phyloP scores from a whole-genome alignment of 1,140 invertebrate species.

The Ceratosolen solmsi region DNA sequence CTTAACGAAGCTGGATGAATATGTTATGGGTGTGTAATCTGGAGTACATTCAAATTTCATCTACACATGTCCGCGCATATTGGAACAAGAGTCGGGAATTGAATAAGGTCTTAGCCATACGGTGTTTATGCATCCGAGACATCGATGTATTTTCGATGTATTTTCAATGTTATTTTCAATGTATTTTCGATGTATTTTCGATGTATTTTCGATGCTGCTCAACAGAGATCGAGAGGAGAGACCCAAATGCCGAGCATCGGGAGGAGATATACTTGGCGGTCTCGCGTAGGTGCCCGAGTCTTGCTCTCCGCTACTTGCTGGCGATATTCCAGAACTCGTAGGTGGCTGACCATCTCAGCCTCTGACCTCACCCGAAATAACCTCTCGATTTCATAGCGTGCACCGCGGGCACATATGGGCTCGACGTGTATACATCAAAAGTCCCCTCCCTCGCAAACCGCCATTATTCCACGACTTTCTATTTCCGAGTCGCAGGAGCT shows the following conservation, averaged over 20 bases:
- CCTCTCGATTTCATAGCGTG: conserved; percentile 55
- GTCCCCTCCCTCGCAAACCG: conserved; percentile 37
- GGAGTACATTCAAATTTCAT: too few relatives aligned
- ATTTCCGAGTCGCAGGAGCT: conserved; percentile 53
- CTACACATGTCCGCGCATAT: too few relatives aligned
- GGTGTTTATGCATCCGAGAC: too few relatives aligned
- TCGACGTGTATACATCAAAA: conserved; percentile 6
- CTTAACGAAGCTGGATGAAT: too few relatives aligned
- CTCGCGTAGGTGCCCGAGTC: conserved; percentile 64
- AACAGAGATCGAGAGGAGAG: background rate
- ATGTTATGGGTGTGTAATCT: too few relatives aligned
- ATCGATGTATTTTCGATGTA: too few relatives aligned
- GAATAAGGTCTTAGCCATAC: too few relatives aligned
- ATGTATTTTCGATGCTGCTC: conserved; percentile 18
- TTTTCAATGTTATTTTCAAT: too few relatives aligned
- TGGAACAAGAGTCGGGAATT: too few relatives aligned
- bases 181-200: background rate
- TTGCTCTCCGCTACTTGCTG: conserved; percentile 61
- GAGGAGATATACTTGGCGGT: conserved; percentile 51
- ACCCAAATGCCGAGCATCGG: conserved; percentile 28
- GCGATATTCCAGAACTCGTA: conserved; percentile 71
- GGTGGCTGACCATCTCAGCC: conserved; percentile 74
- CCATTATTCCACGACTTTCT: conserved; percentile 57
- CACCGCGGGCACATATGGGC: background rate
- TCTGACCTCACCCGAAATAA: conserved; percentile 74